Percentiles rank a stretch among this genome's conserved stretches.
Evolutionary conservation across 1,140 invertebrate genomes (phyloP).

Genomic region (Musca domestica): DNA sequence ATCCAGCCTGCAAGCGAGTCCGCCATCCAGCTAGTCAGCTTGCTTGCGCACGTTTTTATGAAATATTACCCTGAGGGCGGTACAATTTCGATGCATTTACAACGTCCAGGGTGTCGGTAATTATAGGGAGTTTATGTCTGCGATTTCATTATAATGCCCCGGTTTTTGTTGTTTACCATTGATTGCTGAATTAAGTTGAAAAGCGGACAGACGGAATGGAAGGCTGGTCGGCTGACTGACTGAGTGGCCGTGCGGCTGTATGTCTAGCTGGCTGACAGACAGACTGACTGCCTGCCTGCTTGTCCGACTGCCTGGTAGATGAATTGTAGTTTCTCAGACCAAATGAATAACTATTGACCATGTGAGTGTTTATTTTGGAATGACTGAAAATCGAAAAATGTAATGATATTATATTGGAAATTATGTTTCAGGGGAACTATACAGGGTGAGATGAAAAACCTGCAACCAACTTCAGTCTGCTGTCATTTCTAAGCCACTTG

Average conservation of each 20-base stretch:
- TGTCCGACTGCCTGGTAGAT: no score
- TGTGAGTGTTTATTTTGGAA: no score
- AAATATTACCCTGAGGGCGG: slow-evolving; percentile 45
- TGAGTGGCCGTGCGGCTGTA: background rate
- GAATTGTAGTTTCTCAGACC: no score
- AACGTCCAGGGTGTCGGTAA: slow-evolving; percentile 53
- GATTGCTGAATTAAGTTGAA: slow-evolving; percentile 32
- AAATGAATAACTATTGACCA: no score
- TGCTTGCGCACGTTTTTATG: slow-evolving; percentile 29
- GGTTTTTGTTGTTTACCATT: slow-evolving; percentile 23
- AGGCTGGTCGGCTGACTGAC: background rate
- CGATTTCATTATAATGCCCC: slow-evolving; percentile 36
- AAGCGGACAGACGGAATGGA: slow-evolving; percentile 9
- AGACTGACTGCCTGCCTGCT: background rate
- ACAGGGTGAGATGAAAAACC: no score
- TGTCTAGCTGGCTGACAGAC: background rate
- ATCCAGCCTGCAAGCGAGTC: no score
- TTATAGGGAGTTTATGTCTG: slow-evolving; percentile 54
- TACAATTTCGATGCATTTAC: slow-evolving; percentile 53
- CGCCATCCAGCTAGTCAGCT: no score
- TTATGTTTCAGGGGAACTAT: no score
- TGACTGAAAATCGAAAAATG: no score
- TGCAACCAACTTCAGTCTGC: no score
- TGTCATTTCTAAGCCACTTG: no score
- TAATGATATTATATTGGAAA: no score